phyloP scores from a whole-genome alignment of 2,888 invertebrate genomes.

The Agrochola litura region DNA sequence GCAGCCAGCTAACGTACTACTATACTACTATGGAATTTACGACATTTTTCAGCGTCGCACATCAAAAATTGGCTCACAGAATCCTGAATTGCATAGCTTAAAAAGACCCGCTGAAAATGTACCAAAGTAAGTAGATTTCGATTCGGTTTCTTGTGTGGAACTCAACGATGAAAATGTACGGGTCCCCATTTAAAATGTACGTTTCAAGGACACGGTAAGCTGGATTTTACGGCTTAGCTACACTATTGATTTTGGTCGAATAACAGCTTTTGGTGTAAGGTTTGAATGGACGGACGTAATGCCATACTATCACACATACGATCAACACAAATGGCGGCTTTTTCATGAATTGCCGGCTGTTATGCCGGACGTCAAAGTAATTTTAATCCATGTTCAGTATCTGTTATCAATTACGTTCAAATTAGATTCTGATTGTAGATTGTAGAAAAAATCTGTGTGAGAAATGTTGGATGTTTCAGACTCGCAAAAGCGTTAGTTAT shows the following conservation, averaged over 20 bases:
- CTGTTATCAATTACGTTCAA: conserved; percentile 2
- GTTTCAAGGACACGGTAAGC: conserved; percentile 51
- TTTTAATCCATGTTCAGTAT: conserved; percentile 2
- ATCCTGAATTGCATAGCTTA: not conserved
- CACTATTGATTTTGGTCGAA: conserved; percentile 53
- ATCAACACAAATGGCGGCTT: conserved; percentile 25
- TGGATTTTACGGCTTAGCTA: conserved; percentile 46
- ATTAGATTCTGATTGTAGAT: not conserved
- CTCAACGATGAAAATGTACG: conserved; percentile 36
- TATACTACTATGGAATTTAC: not conserved
- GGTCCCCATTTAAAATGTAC: conserved; percentile 35
- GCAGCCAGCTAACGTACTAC: not conserved
- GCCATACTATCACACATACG: conserved; percentile 15
- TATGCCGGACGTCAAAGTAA: not conserved
- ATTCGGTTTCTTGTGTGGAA: conserved; percentile 7
- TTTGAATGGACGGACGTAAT: conserved; percentile 42
- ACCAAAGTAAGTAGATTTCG: conserved; percentile 6
- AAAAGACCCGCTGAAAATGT: not conserved
- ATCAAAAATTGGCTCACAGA: not conserved
- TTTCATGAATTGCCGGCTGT: conserved; percentile 16
- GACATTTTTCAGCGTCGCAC: conserved; percentile 1
- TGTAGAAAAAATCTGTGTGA: not conserved
- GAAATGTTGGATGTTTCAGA: not conserved
- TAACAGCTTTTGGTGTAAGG: conserved; percentile 35
- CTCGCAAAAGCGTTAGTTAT: not conserved